These are phyloP conservation scores for Charina bottae DNA, from an alignment of 2,113 vertebrate species.

Conservation along the genomic window DNA sequence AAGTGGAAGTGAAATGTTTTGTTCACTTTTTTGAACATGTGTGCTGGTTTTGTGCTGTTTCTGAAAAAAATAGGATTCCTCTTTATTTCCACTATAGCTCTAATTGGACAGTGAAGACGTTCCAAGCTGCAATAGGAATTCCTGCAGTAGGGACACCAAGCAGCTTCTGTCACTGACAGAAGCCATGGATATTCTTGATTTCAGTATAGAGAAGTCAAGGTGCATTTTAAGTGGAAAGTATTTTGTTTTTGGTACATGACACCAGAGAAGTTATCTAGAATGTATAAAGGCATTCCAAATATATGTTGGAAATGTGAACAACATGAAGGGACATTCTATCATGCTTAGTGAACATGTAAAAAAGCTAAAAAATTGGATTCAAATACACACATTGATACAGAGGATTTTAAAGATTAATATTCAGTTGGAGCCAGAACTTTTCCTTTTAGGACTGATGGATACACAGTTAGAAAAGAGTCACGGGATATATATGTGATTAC, in stretches of 20 bases:
- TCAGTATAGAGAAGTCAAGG: constrained; percentile 28
- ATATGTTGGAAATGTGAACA: too few relatives aligned
- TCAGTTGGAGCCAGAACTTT: too few relatives aligned
- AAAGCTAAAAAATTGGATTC: too few relatives aligned
- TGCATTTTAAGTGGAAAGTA: constrained; percentile 35
- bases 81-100: constrained; percentile 66
- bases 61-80: constrained; percentile 61
- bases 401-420: too few relatives aligned
- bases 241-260: neutral
- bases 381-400: too few relatives aligned
- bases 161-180: constrained; percentile 53
- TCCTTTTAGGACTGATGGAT: too few relatives aligned
- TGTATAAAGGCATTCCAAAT: too few relatives aligned
- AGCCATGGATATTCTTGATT: constrained; percentile 6
- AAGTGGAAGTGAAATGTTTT: constrained; percentile 52
- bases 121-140: constrained; percentile 33
- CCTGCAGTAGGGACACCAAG: constrained; percentile 37
- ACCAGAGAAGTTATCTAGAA: too few relatives aligned
- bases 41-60: constrained; percentile 46
- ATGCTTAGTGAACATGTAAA: too few relatives aligned
- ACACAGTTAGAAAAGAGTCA: too few relatives aligned
- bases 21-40: constrained; percentile 47
- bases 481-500: too few relatives aligned
- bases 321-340: too few relatives aligned
- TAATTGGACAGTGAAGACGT: constrained; percentile 45